Conservation (phyloP, 2,113 vertebrate species). For the Micromys minutus region DNA sequence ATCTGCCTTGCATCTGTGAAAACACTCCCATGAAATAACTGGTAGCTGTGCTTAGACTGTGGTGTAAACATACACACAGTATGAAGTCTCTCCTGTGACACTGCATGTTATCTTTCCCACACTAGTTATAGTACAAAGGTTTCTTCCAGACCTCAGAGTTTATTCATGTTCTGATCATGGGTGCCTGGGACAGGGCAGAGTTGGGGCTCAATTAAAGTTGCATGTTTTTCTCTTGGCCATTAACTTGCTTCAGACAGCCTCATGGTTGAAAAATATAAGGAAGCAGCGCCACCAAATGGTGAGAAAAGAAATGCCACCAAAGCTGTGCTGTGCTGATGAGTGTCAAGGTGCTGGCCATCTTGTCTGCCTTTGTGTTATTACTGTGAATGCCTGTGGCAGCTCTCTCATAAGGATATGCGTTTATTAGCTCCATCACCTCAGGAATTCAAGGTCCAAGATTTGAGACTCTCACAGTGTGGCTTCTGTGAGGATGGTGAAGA, state of each 20-base stretch:
- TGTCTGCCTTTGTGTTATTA: background rate
- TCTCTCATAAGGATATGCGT: background rate
- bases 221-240: background rate
- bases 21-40: constrained; percentile 33
- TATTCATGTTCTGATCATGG: background rate
- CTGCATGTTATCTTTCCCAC: background rate
- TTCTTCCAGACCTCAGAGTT: background rate
- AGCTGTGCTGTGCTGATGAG: background rate
- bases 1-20: background rate
- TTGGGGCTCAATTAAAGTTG: background rate
- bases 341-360: background rate
- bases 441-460: background rate
- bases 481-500: background rate
- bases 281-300: background rate
- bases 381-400: too few species aligned
- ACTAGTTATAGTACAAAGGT: background rate
- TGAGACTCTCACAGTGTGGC: background rate
- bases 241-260: background rate
- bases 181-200: background rate
- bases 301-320: background rate
- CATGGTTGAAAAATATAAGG: background rate
- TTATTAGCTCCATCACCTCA: background rate
- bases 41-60: background rate
- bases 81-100: background rate
- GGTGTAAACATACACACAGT: constrained; percentile 14